Base-by-base conservation (phyloP, 2,797 vertebrate species). In the Sparus aurata region DNA sequence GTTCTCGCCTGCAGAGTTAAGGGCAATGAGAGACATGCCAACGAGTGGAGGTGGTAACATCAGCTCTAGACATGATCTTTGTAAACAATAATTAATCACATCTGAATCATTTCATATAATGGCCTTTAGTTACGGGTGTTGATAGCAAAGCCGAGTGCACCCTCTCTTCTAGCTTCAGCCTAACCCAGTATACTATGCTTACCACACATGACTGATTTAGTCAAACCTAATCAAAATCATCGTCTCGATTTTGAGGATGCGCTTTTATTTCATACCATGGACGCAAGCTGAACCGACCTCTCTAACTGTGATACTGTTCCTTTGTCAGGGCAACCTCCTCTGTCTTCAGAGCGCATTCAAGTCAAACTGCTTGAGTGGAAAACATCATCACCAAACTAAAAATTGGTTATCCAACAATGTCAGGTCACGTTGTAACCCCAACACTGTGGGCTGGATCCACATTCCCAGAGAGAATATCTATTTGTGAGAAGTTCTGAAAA, bases 401-500 rank as follows among this genome's bases (percentile, higher is more conserved):
- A 62, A 55, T 2, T 61, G 68, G 47, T 80, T 86, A 72, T 71
- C 85, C 75, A 79, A 74, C 68, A 79, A 73, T 68, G 81, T 83
- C 70, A 75, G 80, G 64, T 87, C 80, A 68, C 76, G 74, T 27
- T 70, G 54, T 83, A 75, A 85, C 72, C 71, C 59, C n/a, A 52
- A 61, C 45, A 76, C 52, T 73, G 69, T 75, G 69, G 76, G 65
- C 74, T 81, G 68, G 50, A 84, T 6, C 30, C 43, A 62, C 18
- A 55, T 55, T 83, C 81, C 84, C 83, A 85, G 47, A 73, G 80
- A 76, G 62, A 83, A 75, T 86, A 90, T 87, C 67, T 69, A 27
- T 38, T 80, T 84, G 66, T 84, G 52, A 85, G 73, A 60, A 75
- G 59, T 4, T 77, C 20, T 80, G 72, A 76, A 76, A 88, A 69